Base-by-base conservation (phyloP, 2,797 vertebrate genomes). In the Tenualosa ilisha region DNA sequence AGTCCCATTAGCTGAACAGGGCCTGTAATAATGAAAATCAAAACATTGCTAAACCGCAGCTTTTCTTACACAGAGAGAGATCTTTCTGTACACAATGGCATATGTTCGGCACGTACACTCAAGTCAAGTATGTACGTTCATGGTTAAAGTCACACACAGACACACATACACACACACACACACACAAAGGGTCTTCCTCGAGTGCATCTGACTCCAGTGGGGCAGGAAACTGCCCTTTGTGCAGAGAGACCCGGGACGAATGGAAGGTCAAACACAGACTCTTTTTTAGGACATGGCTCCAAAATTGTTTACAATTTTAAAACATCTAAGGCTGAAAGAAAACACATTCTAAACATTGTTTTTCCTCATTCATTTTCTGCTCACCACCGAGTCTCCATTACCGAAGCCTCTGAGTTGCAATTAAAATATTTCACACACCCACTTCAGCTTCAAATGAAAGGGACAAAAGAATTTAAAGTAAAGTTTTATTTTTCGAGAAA, bases 341-440 rank as follows among this genome's bases (percentile, higher is more conserved):
- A 84, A 75, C 75, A 85, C 86, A 87, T 49, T 46, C 84, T 46
- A 84, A 84, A 83, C 65, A 86, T 82, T 82, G n/a, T 84, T 54
- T 82, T 68, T 86, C 8, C 79, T 72, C 63, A 56, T 75, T 83
- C 79, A 86, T 26, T 86, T 59, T 61, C 85, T 79, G 37, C 84
- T 88, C 72, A 40, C 85, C 75, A 84, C 86, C 86, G 85, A 83
- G 85, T 86, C 87, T 86, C 85, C 89, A 87, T 86, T 91, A 87
- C 86, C 90, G 89, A 91, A 88, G 89, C 83, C 53, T 88, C 85
- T 26, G 59, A 90, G 82, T 84, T 87, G 88, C 87, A 89, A 88
- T 92, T 92, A 90, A 91, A 89, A 90, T 90, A 86, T 90, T 91
- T 92, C 81, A 91, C 37, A 91, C 90, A 86, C 88, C 88, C 85